Base-by-base conservation (phyloP, 2,797 vertebrate genomes). In the Todus mexicanus region DNA sequence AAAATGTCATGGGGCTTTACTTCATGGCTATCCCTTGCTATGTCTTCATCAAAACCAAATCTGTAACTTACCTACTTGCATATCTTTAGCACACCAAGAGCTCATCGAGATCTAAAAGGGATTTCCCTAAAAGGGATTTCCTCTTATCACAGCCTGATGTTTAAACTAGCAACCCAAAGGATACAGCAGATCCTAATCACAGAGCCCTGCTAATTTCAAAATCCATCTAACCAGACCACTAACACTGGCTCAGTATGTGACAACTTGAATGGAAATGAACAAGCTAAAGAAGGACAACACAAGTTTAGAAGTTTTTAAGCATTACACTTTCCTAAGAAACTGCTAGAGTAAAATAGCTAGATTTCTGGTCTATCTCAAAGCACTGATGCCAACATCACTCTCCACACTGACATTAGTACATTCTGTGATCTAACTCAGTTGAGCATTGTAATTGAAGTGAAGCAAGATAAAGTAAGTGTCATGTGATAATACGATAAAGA, bases 51-150 rank as follows among this genome's bases (percentile, higher is more conserved):
- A 68, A 18, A 29, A 78, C 29, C 5, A 69, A 84, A 68, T 27
- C 14, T 15, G 2, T 26, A 22, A n/a, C 23, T 42, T 19, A 57
- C 5, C 10, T 57, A 11, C 4, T 27, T 12, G 11, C 0, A 0
- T 5, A 26, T 19, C 35, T 79, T 51, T 9, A 68, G 21, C 27
- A 59, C 19, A 31, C 6, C n/a, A 48, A 60, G 18, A 23, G 12
- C 45, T 73, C 57, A 11, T 38, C 19, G 35, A 22, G 18, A 25
- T 83, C 29, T 22, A 20, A 33, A 10, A 53, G 5, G 4, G 8
- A 66, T 43, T 59, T 48, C 9, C 9, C 7, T 22, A 20, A 33
- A 10, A 53, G 5, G 4, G 8, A 66, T 43, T 59, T 48, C 9
- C 9, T 6, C n/a, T n/a, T n/a, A n/a, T 12, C 13, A 51, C 20